Conservation (phyloP, 2,888 invertebrate species). For the Tachystola acroxantha region DNA sequence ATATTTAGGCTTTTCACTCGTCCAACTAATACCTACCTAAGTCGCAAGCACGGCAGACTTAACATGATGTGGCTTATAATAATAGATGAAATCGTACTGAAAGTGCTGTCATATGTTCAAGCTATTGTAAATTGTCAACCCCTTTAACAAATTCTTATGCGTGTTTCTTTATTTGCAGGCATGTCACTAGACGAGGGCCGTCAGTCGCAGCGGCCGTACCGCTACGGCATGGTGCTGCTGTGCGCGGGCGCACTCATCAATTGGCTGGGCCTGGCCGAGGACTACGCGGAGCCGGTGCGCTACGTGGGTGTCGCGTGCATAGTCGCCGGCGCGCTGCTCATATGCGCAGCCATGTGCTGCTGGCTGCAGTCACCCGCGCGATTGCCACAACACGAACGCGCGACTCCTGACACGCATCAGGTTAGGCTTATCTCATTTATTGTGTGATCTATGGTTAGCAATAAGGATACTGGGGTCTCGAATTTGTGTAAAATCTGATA, state of each 20-base stretch:
- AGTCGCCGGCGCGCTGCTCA: slow-evolving; percentile 84
- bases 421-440: slow-evolving; percentile 32
- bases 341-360: slow-evolving; percentile 86
- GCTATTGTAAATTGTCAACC: too few species aligned
- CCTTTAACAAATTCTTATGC: too few species aligned
- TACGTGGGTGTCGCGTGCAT: slow-evolving; percentile 86
- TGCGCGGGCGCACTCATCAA: slow-evolving; percentile 86
- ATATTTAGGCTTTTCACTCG: too few species aligned
- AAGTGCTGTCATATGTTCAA: too few species aligned
- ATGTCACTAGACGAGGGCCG: slow-evolving; percentile 82
- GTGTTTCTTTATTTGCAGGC: slow-evolving; percentile 50
- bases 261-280: slow-evolving; percentile 85
- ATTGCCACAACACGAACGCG: slow-evolving; percentile 59
- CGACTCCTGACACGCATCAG: slow-evolving; percentile 71
- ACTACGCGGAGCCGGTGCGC: slow-evolving; percentile 84
- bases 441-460: background rate
- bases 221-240: slow-evolving; percentile 84
- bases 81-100: too few species aligned
- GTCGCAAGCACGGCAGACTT: too few species aligned
- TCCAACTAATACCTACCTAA: too few species aligned
- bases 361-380: slow-evolving; percentile 80
- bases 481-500: too few species aligned
- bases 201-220: slow-evolving; percentile 84
- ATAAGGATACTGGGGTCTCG: too few species aligned
- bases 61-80: too few species aligned